These are phyloP conservation scores for Lasioglossum calceatum DNA, from an alignment of 2,888 invertebrate genomes.

Conservation along the genomic window DNA sequence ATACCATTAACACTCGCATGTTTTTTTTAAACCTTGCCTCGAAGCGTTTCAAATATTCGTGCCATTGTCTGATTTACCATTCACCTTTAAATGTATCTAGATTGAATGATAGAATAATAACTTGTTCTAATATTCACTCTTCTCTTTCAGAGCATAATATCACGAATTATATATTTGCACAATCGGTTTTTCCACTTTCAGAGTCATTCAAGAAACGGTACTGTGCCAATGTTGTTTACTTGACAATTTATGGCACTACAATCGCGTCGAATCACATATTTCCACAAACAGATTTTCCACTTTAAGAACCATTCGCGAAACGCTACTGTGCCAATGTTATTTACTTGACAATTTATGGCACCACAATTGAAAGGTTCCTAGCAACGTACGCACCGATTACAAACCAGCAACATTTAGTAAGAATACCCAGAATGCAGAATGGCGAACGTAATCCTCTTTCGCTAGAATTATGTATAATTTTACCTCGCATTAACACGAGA, in stretches of 20 bases:
- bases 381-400: not conserved
- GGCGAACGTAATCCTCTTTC: not conserved
- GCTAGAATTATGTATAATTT: not conserved
- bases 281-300: not conserved
- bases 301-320: not conserved
- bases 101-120: no score
- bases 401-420: not conserved
- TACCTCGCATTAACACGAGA: not conserved
- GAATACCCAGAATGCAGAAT: not conserved
- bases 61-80: not conserved
- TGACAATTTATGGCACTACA: not conserved
- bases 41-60: not conserved
- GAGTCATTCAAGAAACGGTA: not conserved
- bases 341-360: not conserved
- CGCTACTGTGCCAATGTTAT: not conserved
- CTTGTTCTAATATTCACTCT: not conserved
- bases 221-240: not conserved
- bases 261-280: not conserved
- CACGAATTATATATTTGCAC: not conserved
- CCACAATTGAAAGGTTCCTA: not conserved
- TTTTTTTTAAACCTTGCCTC: not conserved
- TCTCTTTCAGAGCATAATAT: not conserved
- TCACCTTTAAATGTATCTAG: not conserved
- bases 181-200: not conserved
- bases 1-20: not conserved